Evolutionary conservation across 1,140 invertebrate genomes (phyloP), one percentile per base, ranked within the genome.

Genomic region (Liolophura sinensis): DNA sequence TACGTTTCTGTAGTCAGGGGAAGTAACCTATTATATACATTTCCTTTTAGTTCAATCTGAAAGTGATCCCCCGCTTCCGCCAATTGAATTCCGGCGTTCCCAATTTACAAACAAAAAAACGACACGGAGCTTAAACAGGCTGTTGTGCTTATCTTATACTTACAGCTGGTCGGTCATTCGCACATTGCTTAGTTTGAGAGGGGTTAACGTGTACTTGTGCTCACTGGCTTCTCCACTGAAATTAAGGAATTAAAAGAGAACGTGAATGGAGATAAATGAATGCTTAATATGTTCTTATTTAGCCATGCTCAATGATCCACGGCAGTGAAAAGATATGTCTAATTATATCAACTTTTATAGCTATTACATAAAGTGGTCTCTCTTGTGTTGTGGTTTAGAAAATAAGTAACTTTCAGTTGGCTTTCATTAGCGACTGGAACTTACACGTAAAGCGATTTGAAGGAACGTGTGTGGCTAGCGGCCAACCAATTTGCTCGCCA

Each of bases 81-180:
- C 56, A 20, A 16, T 15, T 12, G 46, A 14, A 60, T n/a, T 12
- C 54, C n/a, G 48, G 16, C 15, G 6, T 11, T 24, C 20, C 7
- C 25, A 47, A 20, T 25, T 49, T 49, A 51, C 3, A 59, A 20
- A 18, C 59, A 49, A 12, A 49, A 16, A 46, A 14, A 27, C 16
- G 15, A 9, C 7, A 48, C 20, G 11, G 16, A 18, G 25, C 24
- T 31, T 31, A 15, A 3, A 3, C 18, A 16, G 0, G 22, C 51
- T 14, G 18, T 18, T 55, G 58, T 14, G n/a, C 6, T 22, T 14
- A 31, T 18, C 7, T 20, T 52, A 25, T 68, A 79, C 79, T 79
- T 67, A 81, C 79, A 81, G 67, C 60, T 80, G 76, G 67, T 82
- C 80, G 51, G 78, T 80, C 49, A 54, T 71, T 27, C 80, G 62